Percentiles rank a stretch among this genome's conserved stretches.
These are phyloP conservation scores for Dipus sagitta DNA, from an alignment of 2,797 vertebrate genomes.

Conservation along the genomic window DNA sequence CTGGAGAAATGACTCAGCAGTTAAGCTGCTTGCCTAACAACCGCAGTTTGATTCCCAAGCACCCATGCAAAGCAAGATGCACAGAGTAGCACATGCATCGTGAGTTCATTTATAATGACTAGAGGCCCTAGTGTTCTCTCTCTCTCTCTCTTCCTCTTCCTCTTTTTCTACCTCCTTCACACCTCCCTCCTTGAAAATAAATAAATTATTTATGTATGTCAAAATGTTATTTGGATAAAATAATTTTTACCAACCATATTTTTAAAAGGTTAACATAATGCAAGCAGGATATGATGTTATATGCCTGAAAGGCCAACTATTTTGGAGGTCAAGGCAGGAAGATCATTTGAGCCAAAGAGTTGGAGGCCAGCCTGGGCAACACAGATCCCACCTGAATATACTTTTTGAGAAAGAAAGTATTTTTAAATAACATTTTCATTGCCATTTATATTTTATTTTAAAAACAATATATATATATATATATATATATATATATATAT, in stretches of 20 bases:
- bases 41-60: too few relatives aligned
- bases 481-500: too few relatives aligned
- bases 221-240: slow-evolving; percentile 16
- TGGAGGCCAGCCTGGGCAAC: not conserved
- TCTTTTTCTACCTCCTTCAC: too few relatives aligned
- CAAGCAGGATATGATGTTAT: not conserved
- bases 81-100: too few relatives aligned
- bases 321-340: not conserved
- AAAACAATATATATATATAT: too few relatives aligned
- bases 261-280: not conserved
- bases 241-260: not conserved
- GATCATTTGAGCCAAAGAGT: not conserved
- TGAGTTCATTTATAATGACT: too few relatives aligned
- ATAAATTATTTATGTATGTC: not conserved
- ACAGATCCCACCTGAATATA: not conserved
- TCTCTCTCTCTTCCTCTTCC: too few relatives aligned
- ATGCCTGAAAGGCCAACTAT: not conserved
- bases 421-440: not conserved
- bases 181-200: too few relatives aligned
- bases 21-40: too few relatives aligned
- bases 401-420: not conserved
- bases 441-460: not conserved
- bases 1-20: too few relatives aligned
- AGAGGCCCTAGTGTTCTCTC: too few relatives aligned
- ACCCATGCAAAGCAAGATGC: too few relatives aligned